Evolutionary conservation across 1,140 invertebrate species (phyloP), one percentile per base, ranked within the genome.

Genomic region (Trypoxylus dichotomus): DNA sequence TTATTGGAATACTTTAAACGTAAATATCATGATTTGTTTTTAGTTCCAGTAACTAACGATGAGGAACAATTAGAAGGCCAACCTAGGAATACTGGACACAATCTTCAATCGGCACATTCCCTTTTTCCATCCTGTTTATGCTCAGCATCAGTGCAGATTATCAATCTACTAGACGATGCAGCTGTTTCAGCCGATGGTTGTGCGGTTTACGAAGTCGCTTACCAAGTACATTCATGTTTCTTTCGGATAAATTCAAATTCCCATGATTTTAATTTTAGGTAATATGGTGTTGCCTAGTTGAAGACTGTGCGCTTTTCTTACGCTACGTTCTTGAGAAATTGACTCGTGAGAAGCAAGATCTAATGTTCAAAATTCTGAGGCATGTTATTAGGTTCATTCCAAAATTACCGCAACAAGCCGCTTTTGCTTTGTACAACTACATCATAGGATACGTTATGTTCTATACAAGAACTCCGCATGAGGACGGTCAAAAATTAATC

Each of bases 401-500:
- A 3, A 92, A 96, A 77, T 86, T 99, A 42, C 98, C 98, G 0
- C 96, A 98, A 79, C 98, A 99, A 87, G 97, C 98, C 6, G 98
- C 98, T 0, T 99, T 98, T 87, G 95, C 96, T n/a, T 86, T 99
- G 0, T 98, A 99, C 86, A 99, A 99, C 89, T 99, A 99, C 82
- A 94, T 99, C 79, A 98, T 99, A 83, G 98, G 98, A 19, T 99
- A 98, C 84, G 95, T 99, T 1, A 99, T 99, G 98, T 99, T 98
- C 88, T 99, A 99, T 85, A 97, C 99, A 0, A 87, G 98, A 75
- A 94, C 96, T 10, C 96, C 97, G 0, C 95, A 97, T 83, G 97
- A 99, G 84, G 94, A 95, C 41, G 95, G 96, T 1, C 96, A 98
- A 83, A 94, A 96, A 82, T 84, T 89, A 63, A 97, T 99, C 77